These are phyloP conservation scores for Tiaroga cobitis DNA, from an alignment of 2,797 vertebrate species.

Conservation along the genomic window DNA sequence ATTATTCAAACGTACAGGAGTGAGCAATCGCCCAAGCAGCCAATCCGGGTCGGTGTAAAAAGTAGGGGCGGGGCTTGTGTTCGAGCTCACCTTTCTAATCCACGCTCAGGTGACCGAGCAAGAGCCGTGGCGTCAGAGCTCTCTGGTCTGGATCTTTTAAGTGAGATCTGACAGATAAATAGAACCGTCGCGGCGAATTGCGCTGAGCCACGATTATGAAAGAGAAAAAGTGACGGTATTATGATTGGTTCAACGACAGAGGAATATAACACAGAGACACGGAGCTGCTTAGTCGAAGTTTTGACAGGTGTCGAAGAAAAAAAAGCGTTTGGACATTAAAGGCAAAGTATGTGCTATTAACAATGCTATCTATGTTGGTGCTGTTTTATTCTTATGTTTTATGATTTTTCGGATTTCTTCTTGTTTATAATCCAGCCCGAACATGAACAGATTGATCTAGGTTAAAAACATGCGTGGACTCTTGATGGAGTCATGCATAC, in stretches of 20 bases:
- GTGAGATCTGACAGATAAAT: background rate
- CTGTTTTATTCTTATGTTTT: background rate
- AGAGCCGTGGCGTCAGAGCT: background rate
- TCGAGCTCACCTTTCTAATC: slow-evolving; percentile 24
- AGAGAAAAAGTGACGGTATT: background rate
- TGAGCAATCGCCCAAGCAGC: background rate
- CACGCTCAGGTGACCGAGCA: slow-evolving; percentile 34
- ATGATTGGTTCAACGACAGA: background rate
- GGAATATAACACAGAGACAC: slow-evolving; percentile 25
- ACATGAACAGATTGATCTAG: slow-evolving; percentile 13
- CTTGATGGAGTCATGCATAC: background rate
- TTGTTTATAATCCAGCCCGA: background rate
- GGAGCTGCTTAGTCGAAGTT: background rate
- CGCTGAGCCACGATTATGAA: background rate
- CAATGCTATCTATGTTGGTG: background rate
- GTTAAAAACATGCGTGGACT: background rate
- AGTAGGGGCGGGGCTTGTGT: background rate
- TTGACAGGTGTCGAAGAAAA: slow-evolving; percentile 20
- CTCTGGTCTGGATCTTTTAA: background rate
- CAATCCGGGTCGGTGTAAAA: background rate
- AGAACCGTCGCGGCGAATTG: background rate
- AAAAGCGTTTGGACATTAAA: slow-evolving; percentile 14
- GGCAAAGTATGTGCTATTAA: slow-evolving; percentile 30
- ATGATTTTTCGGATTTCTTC: background rate
- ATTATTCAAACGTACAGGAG: background rate